Evolutionary conservation across 2,888 invertebrate genomes (phyloP), one percentile per base, ranked within the genome.

Genomic region (Uropetala carovei): DNA sequence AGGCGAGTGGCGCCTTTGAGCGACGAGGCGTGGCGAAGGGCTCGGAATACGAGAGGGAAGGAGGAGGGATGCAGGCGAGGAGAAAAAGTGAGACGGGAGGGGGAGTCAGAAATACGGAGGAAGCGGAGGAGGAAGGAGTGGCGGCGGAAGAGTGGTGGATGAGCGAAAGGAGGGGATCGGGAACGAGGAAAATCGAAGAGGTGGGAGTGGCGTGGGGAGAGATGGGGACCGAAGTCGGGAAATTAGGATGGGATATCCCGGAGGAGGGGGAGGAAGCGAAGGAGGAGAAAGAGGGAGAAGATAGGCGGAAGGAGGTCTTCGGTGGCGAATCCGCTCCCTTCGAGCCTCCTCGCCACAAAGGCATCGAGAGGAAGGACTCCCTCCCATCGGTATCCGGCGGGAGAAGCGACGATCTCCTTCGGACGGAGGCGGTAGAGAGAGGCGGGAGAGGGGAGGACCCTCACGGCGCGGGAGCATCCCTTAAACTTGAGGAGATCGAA

Each of bases 1-100:
- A 89, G 68, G 89, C 89, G 89, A n/a, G 64, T 89, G 43, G 89
- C 64, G 89, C 30, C 60, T 89, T 30, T 60, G 89, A 18, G 64
- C 64, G 64, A 64, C 64, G 89, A 89, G 43, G 89, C 60, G 64
- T 60, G 89, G 18, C 22, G 64, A 64, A 89, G 60, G 30, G 89
- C 60, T 16, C 30, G 89, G 64, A 43, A 43, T 18, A 59, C 64
- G 14, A 27, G 30, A 43, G 89, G 60, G 89, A 64, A 89, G 89
- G 89, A 89, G 18, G 60, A 30, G 43, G 43, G 83, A 43, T 7
- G 82, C 82, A 43, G 9, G 13, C 16, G 22, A 27, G 86, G 59
- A 86, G 30, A 59, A 27, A 64, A 16, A 89, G 30, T 16, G 86
- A 59, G 14, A 30, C 60, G 64, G 82, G 43, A 82, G 30, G 82